A percentile compares a stretch with the other conserved stretches of the same genome.
These are phyloP conservation scores for Danio choprae DNA, from an alignment of 2,797 vertebrate species.

Conservation along the genomic window DNA sequence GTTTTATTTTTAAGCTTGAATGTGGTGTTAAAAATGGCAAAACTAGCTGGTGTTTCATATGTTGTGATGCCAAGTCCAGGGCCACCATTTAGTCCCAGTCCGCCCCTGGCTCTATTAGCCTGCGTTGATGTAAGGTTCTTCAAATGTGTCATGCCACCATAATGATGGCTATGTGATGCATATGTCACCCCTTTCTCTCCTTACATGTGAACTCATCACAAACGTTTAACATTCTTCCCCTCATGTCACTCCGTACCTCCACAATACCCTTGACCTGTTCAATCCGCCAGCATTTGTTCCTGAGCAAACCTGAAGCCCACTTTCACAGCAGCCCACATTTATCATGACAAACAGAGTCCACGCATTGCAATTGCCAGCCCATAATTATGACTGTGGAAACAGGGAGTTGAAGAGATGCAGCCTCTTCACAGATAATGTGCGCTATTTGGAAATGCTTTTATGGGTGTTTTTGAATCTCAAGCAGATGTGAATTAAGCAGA, in stretches of 20 bases:
- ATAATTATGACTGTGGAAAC: conserved; percentile 47
- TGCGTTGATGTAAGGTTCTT: not conserved
- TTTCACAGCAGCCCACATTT: conserved; percentile 41
- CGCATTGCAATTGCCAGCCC: conserved; percentile 19
- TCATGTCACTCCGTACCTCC: conserved; percentile 69
- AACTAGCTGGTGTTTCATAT: too few relatives aligned
- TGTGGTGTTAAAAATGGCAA: too few relatives aligned
- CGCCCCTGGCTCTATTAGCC: too few relatives aligned
- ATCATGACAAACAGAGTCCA: conserved; percentile 32
- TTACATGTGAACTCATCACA: conserved; percentile 44
- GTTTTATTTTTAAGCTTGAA: too few relatives aligned
- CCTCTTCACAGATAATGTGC: conserved; percentile 34
- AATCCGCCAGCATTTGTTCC: conserved; percentile 64
- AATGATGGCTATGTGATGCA: conserved; percentile 52
- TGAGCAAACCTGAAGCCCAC: conserved; percentile 51
- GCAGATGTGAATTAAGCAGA: conserved; percentile 44
- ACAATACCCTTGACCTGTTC: conserved; percentile 71
- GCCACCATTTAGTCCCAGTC: too few relatives aligned
- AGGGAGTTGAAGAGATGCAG: conserved; percentile 23
- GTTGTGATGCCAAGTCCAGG: too few relatives aligned
- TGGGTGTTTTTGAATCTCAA: conserved; percentile 33
- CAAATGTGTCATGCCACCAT: conserved; percentile 1
- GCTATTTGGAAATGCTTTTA: conserved; percentile 46
- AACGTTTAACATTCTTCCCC: conserved; percentile 70
- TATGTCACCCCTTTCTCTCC: conserved; percentile 61